Evolutionary conservation across 2,797 vertebrate species (phyloP), one percentile per base, ranked within the genome.

Genomic region (Acrocephalus scirpaceus): DNA sequence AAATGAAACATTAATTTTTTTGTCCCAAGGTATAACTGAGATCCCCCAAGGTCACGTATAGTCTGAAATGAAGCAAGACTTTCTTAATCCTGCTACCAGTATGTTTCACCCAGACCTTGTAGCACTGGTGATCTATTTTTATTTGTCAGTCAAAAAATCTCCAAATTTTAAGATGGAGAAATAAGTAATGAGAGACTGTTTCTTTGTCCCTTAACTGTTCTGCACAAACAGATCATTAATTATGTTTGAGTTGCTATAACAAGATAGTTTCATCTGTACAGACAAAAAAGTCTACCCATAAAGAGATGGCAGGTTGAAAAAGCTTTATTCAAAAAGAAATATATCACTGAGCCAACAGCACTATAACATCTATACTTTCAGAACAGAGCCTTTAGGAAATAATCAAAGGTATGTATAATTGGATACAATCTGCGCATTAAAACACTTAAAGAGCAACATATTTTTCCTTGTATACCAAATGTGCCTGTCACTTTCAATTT

Each of bases 41-140:
- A 91, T 96, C 40, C 92, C 78, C 85, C 97, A 98, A 98, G 97
- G 97, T 98, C 97, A 97, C 88, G 91, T 79, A 79, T 60, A 96
- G 80, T 61, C 72, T 97, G 90, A 97, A 97, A 98, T 86, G 45
- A 95, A 94, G 69, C 70, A 95, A 94, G 47, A 64, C 50, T 93
- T 80, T 86, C 71, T 78, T 50, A 73, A 66, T 83, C n/a, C 7
- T 78, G 58, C 51, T 76, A 76, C 62, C 54, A 85, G 45, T 64
- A 54, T 2, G 3, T 72, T 81, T 95, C 53, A 83, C 30, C 56
- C 73, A 62, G 5, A 75, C 65, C 60, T 84, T 48, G 72, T 72
- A 74, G 47, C 58, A 56, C 64, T 80, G 53, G 67, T 50, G 53
- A 84, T 73, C 36, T 93, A 21, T 83, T 94, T 95, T 94, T 56